phyloP scores from a whole-genome alignment of 2,113 vertebrate genomes.

The Hucho hucho region DNA sequence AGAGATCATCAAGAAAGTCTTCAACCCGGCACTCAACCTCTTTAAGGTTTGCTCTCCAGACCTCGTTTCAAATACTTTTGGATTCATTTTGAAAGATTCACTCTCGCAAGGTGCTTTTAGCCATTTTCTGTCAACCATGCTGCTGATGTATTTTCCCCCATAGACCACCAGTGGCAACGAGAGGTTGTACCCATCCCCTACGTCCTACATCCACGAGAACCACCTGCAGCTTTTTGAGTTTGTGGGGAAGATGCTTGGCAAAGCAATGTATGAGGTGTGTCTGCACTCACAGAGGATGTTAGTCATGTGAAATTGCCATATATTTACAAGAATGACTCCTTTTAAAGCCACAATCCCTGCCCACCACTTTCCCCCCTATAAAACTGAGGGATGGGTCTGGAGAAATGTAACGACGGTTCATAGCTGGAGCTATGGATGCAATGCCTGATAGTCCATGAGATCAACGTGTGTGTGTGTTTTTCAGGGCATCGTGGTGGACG shows the following conservation, averaged over 20 bases:
- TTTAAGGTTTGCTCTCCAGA: conserved; percentile 81
- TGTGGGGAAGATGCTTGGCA: conserved; percentile 98
- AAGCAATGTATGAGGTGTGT: conserved; percentile 94
- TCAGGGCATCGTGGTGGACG: conserved; percentile 96
- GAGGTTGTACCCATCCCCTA: conserved; percentile 93
- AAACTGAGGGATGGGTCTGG: no score
- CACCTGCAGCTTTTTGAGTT: conserved; percentile 98
- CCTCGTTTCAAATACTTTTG: not conserved
- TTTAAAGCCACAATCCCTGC: no score
- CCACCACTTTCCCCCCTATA: no score
- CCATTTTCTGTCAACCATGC: not conserved
- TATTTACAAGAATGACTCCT: no score
- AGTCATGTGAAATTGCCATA: not conserved
- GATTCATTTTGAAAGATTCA: no score
- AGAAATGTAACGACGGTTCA: not conserved
- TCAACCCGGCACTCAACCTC: conserved; percentile 94
- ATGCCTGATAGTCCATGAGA: not conserved
- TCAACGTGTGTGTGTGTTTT: not conserved
- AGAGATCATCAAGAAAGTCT: conserved; percentile 98
- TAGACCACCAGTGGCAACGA: conserved; percentile 97
- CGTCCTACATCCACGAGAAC: conserved; percentile 96
- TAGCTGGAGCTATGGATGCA: not conserved
- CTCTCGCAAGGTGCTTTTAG: not conserved
- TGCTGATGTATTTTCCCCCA: conserved; percentile 20
- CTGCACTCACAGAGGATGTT: not conserved